These are phyloP conservation scores for Montifringilla adamsi DNA, from an alignment of 2,113 vertebrate genomes.

Conservation along the genomic window DNA sequence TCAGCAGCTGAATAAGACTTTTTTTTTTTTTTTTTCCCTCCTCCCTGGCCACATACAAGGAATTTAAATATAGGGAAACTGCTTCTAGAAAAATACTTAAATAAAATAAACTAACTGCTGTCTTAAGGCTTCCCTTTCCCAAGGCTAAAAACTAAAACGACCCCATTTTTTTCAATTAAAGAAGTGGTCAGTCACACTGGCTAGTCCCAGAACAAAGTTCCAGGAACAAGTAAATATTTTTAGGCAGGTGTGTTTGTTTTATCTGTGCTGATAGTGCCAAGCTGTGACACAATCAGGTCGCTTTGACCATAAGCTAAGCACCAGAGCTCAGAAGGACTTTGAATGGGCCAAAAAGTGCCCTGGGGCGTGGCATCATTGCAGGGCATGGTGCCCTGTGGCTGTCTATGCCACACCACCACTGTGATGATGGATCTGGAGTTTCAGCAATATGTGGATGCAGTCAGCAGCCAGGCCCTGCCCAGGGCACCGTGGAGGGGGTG, in stretches of 20 bases:
- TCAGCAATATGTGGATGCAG: rapidly evolving
- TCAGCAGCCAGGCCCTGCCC: not conserved
- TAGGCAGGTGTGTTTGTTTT: not conserved
- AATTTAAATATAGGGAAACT: not conserved
- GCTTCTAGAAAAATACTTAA: not conserved
- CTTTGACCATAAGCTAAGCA: not conserved
- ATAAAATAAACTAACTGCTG: not conserved
- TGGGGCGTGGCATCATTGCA: not conserved
- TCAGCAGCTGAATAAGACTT: not conserved
- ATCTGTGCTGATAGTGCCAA: not conserved
- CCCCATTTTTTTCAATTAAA: not conserved
- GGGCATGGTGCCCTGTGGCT: rapidly evolving
- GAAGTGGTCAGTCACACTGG: not conserved
- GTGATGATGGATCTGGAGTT: not conserved
- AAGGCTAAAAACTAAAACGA: not conserved
- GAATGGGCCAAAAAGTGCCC: not conserved
- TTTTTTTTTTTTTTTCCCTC: too few relatives aligned
- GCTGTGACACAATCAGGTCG: rapidly evolving
- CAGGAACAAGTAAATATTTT: not conserved
- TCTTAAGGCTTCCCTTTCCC: not conserved
- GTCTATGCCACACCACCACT: rapidly evolving
- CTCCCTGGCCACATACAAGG: not conserved
- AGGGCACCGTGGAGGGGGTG: rapidly evolving
- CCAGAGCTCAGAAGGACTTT: not conserved
- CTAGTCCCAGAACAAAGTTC: not conserved